These are phyloP conservation scores for Myotis vivesi DNA, from an alignment of 2,797 vertebrate species.

Conservation along the genomic window DNA sequence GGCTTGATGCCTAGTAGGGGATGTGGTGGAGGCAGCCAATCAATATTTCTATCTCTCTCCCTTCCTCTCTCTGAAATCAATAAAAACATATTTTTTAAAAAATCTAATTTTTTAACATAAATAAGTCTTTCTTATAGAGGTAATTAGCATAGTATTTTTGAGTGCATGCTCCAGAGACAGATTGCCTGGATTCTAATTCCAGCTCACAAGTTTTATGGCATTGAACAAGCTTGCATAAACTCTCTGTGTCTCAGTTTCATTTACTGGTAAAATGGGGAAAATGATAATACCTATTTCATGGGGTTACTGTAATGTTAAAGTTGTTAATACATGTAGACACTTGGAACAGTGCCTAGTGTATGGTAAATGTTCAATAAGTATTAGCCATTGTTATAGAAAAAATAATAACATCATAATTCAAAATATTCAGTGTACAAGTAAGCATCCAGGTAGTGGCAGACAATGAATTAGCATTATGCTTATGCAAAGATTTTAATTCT, in stretches of 20 bases:
- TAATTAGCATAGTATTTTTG: background rate
- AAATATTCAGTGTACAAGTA: background rate
- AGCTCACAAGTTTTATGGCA: background rate
- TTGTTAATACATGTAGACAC: background rate
- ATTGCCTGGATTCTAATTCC: background rate
- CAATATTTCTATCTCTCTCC: too few species aligned
- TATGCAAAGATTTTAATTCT: conserved; percentile 23
- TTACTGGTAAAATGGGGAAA: background rate
- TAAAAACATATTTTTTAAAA: too few species aligned
- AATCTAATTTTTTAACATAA: background rate
- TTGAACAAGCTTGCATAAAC: background rate
- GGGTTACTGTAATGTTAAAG: background rate
- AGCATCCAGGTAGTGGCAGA: background rate
- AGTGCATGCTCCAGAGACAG: background rate
- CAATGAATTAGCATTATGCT: background rate
- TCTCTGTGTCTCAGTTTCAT: background rate
- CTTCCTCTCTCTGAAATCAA: too few species aligned
- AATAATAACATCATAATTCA: background rate
- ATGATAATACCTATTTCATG: background rate
- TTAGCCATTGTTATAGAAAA: background rate
- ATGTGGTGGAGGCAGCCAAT: too few species aligned
- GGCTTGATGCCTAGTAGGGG: background rate
- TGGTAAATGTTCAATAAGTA: background rate
- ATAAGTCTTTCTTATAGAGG: background rate
- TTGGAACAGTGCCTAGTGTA: background rate